Percentiles rank a stretch among this genome's conserved stretches.
Evolutionary conservation across 2,888 invertebrate species (phyloP).

Genomic region (Liopterus haemorrhoidalis): DNA sequence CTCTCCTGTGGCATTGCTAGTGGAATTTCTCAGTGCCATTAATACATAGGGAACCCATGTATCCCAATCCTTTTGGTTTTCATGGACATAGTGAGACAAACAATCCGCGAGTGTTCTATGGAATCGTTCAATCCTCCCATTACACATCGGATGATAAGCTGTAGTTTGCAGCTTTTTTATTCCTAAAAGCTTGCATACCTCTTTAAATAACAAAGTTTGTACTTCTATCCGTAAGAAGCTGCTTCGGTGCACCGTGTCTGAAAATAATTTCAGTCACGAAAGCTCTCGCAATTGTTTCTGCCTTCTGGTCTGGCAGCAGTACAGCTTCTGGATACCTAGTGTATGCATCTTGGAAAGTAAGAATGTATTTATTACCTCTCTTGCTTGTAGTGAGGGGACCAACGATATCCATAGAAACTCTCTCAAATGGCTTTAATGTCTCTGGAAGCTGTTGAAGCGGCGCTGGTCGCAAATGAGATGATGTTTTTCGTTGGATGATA

Average conservation of each 20-base stretch:
- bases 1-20: slow-evolving; percentile 20
- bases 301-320: slow-evolving; percentile 32
- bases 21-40: slow-evolving; percentile 23
- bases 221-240: slow-evolving; percentile 35
- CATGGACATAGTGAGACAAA: slow-evolving; percentile 32
- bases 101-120: slow-evolving; percentile 34
- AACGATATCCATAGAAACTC: slow-evolving; percentile 33
- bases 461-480: slow-evolving; percentile 27
- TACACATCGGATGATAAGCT: slow-evolving; percentile 35
- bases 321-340: slow-evolving; percentile 34
- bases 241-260: slow-evolving; percentile 32
- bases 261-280: slow-evolving; percentile 32
- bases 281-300: slow-evolving; percentile 31
- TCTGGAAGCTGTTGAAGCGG: slow-evolving; percentile 30
- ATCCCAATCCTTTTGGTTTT: slow-evolving; percentile 34
- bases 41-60: slow-evolving; percentile 32
- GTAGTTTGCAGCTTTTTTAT: slow-evolving; percentile 33
- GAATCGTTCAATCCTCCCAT: slow-evolving; percentile 36
- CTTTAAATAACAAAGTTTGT: slow-evolving; percentile 34
- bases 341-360: slow-evolving; percentile 34
- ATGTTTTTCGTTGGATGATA: slow-evolving; percentile 32
- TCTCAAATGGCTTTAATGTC: slow-evolving; percentile 28
- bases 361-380: slow-evolving; percentile 33
- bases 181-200: slow-evolving; percentile 30
- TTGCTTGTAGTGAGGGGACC: slow-evolving; percentile 32